phyloP scores from a whole-genome alignment of 2,113 vertebrate genomes.

The Perca flavescens region DNA sequence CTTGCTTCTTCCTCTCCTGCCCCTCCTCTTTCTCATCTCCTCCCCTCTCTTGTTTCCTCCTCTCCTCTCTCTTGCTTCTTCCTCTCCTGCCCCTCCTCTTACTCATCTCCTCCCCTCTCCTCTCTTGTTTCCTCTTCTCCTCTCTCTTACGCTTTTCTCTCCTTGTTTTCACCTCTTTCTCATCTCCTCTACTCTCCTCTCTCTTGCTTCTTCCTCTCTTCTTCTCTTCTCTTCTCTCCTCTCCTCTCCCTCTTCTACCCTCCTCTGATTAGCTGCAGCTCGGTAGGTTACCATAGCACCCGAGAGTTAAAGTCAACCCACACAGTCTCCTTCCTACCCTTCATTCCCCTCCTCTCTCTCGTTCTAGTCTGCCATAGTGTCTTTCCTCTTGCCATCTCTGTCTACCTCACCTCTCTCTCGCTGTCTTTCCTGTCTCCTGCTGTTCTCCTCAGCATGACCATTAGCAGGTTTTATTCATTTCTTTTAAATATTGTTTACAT shows the following conservation, averaged over 20 bases:
- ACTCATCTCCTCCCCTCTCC: too few species aligned
- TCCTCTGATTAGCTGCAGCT: conserved; percentile 59
- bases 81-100: background rate
- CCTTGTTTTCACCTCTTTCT: background rate
- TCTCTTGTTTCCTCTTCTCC: background rate
- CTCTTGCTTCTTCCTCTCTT: background rate
- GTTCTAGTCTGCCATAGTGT: conserved; percentile 23
- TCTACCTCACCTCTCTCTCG: conserved; percentile 24
- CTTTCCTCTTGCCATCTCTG: conserved; percentile 26
- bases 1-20: background rate
- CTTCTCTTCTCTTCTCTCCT: background rate
- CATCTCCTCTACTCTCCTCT: background rate
- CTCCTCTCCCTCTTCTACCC: conserved; percentile 5
- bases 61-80: too few species aligned
- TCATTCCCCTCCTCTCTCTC: conserved; percentile 53
- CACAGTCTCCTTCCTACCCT: conserved; percentile 71
- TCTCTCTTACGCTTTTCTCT: background rate
- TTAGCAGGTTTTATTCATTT: background rate
- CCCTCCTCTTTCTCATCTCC: background rate
- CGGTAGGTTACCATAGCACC: conserved; percentile 78
- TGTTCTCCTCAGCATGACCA: conserved; percentile 9
- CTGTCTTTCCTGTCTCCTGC: conserved; percentile 10
- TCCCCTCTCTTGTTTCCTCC: background rate
- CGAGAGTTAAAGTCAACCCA: conserved; percentile 73
- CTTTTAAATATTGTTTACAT: background rate